Conservation (phyloP, 2,113 vertebrate species). For the Bos indicus region DNA sequence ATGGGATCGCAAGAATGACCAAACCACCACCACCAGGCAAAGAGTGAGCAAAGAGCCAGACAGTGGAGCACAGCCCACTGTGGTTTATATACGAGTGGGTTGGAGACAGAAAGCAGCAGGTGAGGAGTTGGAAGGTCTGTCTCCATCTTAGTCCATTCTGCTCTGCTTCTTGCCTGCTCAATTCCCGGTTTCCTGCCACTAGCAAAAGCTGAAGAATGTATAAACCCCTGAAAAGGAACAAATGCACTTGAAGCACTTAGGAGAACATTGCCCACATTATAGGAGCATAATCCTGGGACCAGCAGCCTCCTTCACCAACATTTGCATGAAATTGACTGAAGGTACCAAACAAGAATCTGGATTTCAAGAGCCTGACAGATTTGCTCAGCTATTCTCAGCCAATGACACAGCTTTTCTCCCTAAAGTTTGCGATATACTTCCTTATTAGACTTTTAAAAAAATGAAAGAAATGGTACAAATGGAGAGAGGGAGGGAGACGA, state of each 20-base stretch:
- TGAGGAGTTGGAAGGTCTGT: background rate
- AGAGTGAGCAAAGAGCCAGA: background rate
- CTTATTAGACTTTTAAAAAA: conserved; percentile 58
- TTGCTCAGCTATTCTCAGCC: conserved; percentile 52
- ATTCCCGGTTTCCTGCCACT: background rate
- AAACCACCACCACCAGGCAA: background rate
- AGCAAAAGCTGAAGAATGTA: background rate
- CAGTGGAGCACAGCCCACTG: too few relatives aligned
- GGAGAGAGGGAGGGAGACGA: conserved; percentile 47
- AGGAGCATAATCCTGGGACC: background rate
- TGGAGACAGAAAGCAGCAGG: background rate
- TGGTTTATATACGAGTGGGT: background rate
- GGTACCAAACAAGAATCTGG: conserved; percentile 8
- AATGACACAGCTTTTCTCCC: conserved; percentile 31
- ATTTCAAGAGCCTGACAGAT: conserved; percentile 34
- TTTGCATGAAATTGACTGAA: background rate
- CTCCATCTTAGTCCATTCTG: background rate
- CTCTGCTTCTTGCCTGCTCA: background rate
- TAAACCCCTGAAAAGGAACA: background rate
- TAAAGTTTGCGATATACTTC: conserved; percentile 56
- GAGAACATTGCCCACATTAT: background rate
- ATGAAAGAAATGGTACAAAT: conserved; percentile 37
- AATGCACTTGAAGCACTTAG: background rate
- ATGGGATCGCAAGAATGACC: background rate
- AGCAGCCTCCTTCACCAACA: background rate